Conservation (phyloP, 2,113 vertebrate species). For the Ramphastos sulfuratus region DNA sequence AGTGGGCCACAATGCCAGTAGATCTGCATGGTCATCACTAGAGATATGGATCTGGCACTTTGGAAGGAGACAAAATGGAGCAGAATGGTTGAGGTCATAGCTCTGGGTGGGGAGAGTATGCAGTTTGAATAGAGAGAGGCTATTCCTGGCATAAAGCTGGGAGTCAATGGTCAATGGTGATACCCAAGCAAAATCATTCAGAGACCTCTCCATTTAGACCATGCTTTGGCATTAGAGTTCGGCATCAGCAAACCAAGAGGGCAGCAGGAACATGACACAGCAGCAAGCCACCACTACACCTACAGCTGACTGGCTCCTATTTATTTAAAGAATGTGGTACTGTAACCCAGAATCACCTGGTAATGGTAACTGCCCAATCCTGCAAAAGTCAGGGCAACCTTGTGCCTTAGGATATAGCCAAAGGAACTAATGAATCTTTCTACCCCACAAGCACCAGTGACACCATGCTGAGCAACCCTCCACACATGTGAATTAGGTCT, state of each 20-base stretch:
- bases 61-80: rapidly evolving
- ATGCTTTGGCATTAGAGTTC: neutral
- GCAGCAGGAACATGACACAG: neutral
- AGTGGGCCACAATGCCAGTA: neutral
- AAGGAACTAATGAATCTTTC: neutral
- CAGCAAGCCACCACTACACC: neutral
- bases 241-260: neutral
- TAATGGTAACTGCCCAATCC: neutral
- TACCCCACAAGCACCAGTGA: neutral
- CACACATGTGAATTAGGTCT: rapidly evolving
- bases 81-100: neutral
- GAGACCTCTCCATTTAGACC: neutral
- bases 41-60: rapidly evolving
- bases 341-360: neutral
- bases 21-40: neutral
- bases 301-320: neutral
- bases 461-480: neutral
- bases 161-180: neutral
- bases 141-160: neutral
- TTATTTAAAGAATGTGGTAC: neutral
- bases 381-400: neutral
- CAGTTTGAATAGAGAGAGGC: neutral
- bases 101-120: neutral
- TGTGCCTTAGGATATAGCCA: neutral
- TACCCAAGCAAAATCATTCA: neutral